phyloP scores from a whole-genome alignment of 2,888 invertebrate genomes.

The Xanthorhoe spadicearia region DNA sequence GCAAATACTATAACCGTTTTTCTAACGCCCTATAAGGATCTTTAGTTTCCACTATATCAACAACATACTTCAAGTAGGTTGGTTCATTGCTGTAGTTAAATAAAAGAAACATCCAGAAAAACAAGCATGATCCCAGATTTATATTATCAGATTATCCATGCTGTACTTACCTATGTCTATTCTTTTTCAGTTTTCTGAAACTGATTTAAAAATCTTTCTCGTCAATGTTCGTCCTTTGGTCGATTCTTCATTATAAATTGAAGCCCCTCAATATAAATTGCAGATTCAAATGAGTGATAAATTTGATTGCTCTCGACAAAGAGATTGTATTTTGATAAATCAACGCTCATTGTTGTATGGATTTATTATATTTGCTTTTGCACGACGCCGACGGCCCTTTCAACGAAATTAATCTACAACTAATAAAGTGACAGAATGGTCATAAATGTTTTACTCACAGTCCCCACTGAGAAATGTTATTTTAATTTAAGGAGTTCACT shows the following conservation, averaged over 20 bases:
- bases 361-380: constrained; percentile 69
- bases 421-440: constrained; percentile 33
- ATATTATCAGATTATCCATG: too few species aligned
- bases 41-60: too few species aligned
- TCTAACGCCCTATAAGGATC: too few species aligned
- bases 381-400: constrained; percentile 47
- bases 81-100: too few species aligned
- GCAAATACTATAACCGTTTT: too few species aligned
- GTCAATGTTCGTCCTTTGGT: neutral
- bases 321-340: constrained; percentile 83
- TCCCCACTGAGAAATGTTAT: neutral
- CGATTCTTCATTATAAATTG: constrained; percentile 33
- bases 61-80: too few species aligned
- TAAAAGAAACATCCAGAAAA: too few species aligned
- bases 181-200: too few species aligned
- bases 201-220: too few species aligned
- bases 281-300: constrained; percentile 81
- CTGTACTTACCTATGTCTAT: too few species aligned
- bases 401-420: constrained; percentile 46
- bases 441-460: neutral
- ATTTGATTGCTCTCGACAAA: constrained; percentile 81
- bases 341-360: constrained; percentile 75
- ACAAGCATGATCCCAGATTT: too few species aligned
- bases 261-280: constrained; percentile 71
- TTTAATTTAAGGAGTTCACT: neutral